A percentile compares a stretch with the other conserved stretches of the same genome.
phyloP scores from a whole-genome alignment of 2,797 vertebrate species.

The Lerista edwardsae region DNA sequence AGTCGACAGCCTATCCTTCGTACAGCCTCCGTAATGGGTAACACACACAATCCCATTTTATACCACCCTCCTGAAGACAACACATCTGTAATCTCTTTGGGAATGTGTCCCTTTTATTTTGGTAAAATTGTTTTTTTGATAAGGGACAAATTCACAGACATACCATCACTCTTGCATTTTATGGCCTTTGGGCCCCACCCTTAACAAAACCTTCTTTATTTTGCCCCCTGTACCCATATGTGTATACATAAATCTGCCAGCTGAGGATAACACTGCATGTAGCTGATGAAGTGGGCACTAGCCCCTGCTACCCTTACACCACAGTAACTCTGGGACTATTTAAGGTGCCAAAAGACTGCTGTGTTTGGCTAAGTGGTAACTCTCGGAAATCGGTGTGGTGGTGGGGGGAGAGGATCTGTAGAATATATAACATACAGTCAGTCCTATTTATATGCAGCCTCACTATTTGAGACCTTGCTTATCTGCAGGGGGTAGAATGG shows the following conservation, averaged over 20 bases:
- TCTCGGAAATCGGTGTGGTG: background rate
- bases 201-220: background rate
- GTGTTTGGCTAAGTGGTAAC: background rate
- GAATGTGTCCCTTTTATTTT: slow-evolving; percentile 14
- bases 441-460: no score
- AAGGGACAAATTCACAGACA: slow-evolving; percentile 5
- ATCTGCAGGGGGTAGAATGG: no score
- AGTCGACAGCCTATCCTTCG: background rate
- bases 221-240: background rate
- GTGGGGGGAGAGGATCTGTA: background rate
- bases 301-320: background rate
- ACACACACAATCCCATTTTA: background rate
- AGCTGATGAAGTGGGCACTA: background rate
- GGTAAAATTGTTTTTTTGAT: slow-evolving; percentile 11
- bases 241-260: background rate
- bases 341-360: background rate
- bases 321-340: background rate
- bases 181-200: background rate
- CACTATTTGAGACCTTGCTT: no score
- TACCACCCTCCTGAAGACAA: background rate
- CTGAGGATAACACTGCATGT: background rate
- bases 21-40: background rate
- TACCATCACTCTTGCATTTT: background rate
- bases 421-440: no score
- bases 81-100: background rate